Evolutionary conservation across 2,797 vertebrate genomes (phyloP), one percentile per base, ranked within the genome.

Genomic region (Acrossocheilus fasciatus): DNA sequence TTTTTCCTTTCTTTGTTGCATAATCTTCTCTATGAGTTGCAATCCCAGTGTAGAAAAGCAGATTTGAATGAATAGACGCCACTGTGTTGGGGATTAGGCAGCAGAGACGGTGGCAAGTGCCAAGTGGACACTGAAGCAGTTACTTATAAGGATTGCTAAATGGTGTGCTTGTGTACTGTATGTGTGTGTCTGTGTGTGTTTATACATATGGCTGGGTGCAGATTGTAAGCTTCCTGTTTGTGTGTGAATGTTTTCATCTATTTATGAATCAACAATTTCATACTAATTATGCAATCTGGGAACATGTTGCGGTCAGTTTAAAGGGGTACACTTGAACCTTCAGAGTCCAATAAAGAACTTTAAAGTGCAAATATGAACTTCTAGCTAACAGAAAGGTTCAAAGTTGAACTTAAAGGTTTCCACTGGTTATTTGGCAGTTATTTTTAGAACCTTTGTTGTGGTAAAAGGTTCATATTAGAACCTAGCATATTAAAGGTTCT

Each of bases 1-100:
- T 91, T 91, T 94, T 91, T 92, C 41, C 52, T 84, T 93, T 90
- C 91, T 86, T 82, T 86, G 86, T 94, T 92, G 90, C 87, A 89
- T 94, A 94, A 95, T 93, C 90, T 91, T 87, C 88, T 87, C 66
- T 54, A 90, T 89, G 88, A 93, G 91, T 92, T 91, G 36, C 91
- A 93, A 90, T 86, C 89, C 84, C 78, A 82, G 86, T 64, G 89
- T 72, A 87, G 87, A 88, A 92, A 90, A 94, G 92, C 89, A 92
- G 90, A 91, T 92, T 93, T 91, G 84, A 90, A 90, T 91, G 86
- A 94, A 94, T 93, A 91, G 91, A 92, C 88, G 88, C 87, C 89
- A 93, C 90, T 93, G 90, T 93, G 91, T 89, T 93, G 88, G 86
- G 93, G 92, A 94, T 92, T 91, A 92, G 89, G 88, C 45, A 83